Evolutionary conservation across 2,888 invertebrate genomes (phyloP).

Genomic region (Trisateles emortualis): DNA sequence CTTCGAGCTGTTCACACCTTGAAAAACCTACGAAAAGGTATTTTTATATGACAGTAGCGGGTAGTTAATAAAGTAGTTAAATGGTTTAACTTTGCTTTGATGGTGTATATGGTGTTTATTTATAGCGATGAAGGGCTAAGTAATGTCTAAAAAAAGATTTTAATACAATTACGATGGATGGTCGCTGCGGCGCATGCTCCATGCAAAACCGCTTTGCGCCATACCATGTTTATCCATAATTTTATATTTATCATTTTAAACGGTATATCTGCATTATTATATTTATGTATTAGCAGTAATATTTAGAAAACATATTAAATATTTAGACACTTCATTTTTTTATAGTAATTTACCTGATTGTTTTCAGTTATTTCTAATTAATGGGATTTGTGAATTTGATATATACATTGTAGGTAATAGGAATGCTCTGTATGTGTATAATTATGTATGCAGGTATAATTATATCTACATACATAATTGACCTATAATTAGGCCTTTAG

Average conservation of each 20-base stretch:
- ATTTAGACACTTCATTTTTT: no score
- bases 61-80: slow-evolving; percentile 17
- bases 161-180: slow-evolving; percentile 62
- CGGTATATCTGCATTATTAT: neutral
- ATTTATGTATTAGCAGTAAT: neutral
- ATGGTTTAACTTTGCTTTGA: neutral
- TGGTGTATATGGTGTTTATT: slow-evolving; percentile 11
- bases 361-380: no score
- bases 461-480: no score
- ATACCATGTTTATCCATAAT: slow-evolving; percentile 52
- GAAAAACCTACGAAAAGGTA: slow-evolving; percentile 9
- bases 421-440: no score
- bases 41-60: slow-evolving; percentile 10
- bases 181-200: slow-evolving; percentile 60
- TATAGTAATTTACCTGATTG: no score
- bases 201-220: slow-evolving; percentile 61
- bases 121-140: slow-evolving; percentile 29
- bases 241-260: slow-evolving; percentile 25
- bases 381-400: no score
- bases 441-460: no score
- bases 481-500: no score
- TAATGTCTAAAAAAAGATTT: slow-evolving; percentile 49
- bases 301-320: neutral
- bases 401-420: no score
- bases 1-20: slow-evolving; percentile 6